These are phyloP conservation scores for Dolichallabes microphthalmus DNA, from an alignment of 2,113 vertebrate species.

Conservation along the genomic window DNA sequence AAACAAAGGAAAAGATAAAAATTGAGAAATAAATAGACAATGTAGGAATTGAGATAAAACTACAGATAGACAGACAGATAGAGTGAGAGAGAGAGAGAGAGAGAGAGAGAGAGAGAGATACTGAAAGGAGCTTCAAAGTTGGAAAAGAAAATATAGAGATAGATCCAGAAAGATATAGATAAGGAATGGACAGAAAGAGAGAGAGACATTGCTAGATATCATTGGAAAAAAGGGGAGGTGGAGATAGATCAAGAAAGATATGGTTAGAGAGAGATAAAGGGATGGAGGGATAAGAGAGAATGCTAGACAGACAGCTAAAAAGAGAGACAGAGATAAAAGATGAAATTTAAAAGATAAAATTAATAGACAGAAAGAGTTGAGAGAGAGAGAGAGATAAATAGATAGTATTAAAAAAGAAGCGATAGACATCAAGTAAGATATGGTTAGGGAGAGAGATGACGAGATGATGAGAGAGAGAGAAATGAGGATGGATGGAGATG, in stretches of 20 bases:
- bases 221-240: too few species aligned
- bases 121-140: neutral
- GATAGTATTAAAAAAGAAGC: neutral
- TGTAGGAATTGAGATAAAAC: too few species aligned
- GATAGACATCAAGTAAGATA: neutral
- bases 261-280: too few species aligned
- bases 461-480: neutral
- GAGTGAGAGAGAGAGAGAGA: neutral
- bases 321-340: too few species aligned
- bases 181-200: too few species aligned
- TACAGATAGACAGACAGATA: neutral
- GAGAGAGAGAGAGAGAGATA: neutral
- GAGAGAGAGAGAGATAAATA: neutral
- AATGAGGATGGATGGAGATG: slow-evolving; percentile 18
- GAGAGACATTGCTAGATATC: too few species aligned
- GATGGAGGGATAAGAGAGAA: too few species aligned
- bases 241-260: too few species aligned
- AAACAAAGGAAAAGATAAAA: too few species aligned
- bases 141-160: neutral
- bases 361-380: neutral
- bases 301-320: neutral
- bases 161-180: too few species aligned
- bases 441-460: neutral
- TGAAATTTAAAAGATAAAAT: too few species aligned
- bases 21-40: too few species aligned